phyloP scores from a whole-genome alignment of 1,140 invertebrate genomes.

The Choristoneura fumiferana region DNA sequence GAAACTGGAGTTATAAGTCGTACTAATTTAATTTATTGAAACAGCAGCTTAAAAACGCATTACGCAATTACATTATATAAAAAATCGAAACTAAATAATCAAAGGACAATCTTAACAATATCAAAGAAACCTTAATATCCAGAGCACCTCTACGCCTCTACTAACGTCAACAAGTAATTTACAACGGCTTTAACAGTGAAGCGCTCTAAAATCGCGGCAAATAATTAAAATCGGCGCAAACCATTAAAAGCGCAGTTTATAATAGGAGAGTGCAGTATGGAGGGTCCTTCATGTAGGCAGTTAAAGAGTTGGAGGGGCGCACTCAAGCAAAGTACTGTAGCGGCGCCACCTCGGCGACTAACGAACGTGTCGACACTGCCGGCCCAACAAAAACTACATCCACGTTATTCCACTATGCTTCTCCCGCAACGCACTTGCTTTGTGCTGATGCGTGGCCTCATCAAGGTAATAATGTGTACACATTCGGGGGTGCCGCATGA shows the following conservation, averaged over 20 bases:
- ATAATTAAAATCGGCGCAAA: slow-evolving; percentile 75
- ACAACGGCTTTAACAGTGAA: slow-evolving; percentile 29
- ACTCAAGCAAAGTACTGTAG: slow-evolving; percentile 70
- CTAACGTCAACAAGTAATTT: not conserved
- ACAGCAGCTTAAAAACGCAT: too few species aligned
- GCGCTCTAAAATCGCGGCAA: slow-evolving; percentile 56
- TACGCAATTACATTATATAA: too few species aligned
- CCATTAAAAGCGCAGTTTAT: slow-evolving; percentile 78
- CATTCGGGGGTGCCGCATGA: slow-evolving; percentile 27
- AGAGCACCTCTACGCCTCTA: too few species aligned
- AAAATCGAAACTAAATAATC: too few species aligned
- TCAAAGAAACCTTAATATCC: too few species aligned
- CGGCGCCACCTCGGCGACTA: slow-evolving; percentile 64
- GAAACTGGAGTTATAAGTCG: too few species aligned
- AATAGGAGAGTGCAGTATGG: slow-evolving; percentile 72
- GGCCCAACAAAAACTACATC: slow-evolving; percentile 53
- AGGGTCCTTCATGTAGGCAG: slow-evolving; percentile 77
- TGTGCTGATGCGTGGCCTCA: slow-evolving; percentile 37
- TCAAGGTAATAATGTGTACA: slow-evolving; percentile 39
- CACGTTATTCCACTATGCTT: slow-evolving; percentile 19
- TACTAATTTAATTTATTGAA: too few species aligned
- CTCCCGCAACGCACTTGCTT: slow-evolving; percentile 33
- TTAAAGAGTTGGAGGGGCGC: slow-evolving; percentile 76
- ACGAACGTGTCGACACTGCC: slow-evolving; percentile 47
- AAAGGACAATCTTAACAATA: too few species aligned